These are phyloP conservation scores for Zonotrichia albicollis DNA, from an alignment of 2,797 vertebrate species.

Conservation along the genomic window DNA sequence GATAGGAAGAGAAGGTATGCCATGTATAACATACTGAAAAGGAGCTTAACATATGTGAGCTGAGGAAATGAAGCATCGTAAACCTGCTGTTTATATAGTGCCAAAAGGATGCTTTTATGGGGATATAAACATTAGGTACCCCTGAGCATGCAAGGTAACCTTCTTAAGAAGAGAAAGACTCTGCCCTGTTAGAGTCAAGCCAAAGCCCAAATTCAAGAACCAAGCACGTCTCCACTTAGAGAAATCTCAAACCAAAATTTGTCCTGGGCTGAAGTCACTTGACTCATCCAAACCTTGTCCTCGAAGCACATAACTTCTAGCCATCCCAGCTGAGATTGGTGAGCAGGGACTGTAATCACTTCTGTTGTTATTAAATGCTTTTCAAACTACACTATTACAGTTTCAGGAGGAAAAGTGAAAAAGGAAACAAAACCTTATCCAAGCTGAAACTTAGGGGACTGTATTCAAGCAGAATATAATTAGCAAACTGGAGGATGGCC, in stretches of 20 bases:
- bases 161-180: background rate
- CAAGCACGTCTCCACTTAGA: background rate
- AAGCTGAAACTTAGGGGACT: background rate
- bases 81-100: background rate
- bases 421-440: background rate
- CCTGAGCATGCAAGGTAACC: background rate
- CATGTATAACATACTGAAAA: background rate
- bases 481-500: background rate
- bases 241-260: background rate
- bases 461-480: background rate
- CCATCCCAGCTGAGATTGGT: background rate
- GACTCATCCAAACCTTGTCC: background rate
- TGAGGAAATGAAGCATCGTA: background rate
- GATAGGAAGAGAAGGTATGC: background rate
- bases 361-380: background rate
- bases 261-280: background rate
- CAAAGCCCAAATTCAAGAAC: background rate
- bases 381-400: background rate
- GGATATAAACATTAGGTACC: background rate
- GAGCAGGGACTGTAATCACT: background rate
- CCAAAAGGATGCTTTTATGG: background rate
- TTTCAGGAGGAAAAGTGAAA: background rate
- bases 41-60: background rate
- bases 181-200: background rate
- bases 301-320: background rate